A percentile compares a stretch with the other conserved stretches of the same genome.
Evolutionary conservation across 92 coral and sea anemone species (phyloP).

Genomic region (Metridium senile): DNA sequence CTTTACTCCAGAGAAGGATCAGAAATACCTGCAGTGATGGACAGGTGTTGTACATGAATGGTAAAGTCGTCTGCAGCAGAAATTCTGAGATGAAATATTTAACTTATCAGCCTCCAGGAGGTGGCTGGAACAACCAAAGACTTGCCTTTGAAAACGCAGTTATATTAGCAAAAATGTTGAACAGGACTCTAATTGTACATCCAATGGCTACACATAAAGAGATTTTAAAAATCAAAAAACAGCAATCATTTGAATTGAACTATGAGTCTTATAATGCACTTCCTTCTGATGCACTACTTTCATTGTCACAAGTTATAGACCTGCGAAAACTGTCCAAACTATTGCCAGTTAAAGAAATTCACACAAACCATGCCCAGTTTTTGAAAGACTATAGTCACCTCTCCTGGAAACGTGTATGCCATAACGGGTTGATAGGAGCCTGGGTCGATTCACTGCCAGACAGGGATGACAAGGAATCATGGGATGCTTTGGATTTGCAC

Average conservation of each 20-base stretch:
- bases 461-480: slow-evolving; percentile 26
- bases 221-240: slow-evolving; percentile 48
- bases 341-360: slow-evolving; percentile 77
- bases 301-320: slow-evolving; percentile 79
- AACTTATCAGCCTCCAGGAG: slow-evolving; percentile 97
- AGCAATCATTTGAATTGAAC: slow-evolving; percentile 28
- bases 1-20: neutral
- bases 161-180: slow-evolving; percentile 73
- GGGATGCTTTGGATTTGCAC: slow-evolving; percentile 38
- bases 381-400: slow-evolving; percentile 29
- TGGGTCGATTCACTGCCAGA: slow-evolving; percentile 84
- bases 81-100: slow-evolving; percentile 52
- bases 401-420: slow-evolving; percentile 73
- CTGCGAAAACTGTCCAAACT: slow-evolving; percentile 63
- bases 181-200: slow-evolving; percentile 84
- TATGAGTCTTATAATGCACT: slow-evolving; percentile 74
- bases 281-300: slow-evolving; percentile 44
- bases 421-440: slow-evolving; percentile 74
- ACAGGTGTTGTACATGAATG: slow-evolving; percentile 43
- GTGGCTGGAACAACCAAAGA: slow-evolving; percentile 99
- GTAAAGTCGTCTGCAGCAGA: slow-evolving; percentile 50
- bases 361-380: slow-evolving; percentile 64
- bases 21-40: slow-evolving; percentile 14
- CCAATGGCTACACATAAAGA: slow-evolving; percentile 90
- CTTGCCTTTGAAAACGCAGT: slow-evolving; percentile 96